Evolutionary conservation across 2,888 invertebrate genomes (phyloP), one percentile per base, ranked within the genome.

Genomic region (Parnassius mnemosyne): DNA sequence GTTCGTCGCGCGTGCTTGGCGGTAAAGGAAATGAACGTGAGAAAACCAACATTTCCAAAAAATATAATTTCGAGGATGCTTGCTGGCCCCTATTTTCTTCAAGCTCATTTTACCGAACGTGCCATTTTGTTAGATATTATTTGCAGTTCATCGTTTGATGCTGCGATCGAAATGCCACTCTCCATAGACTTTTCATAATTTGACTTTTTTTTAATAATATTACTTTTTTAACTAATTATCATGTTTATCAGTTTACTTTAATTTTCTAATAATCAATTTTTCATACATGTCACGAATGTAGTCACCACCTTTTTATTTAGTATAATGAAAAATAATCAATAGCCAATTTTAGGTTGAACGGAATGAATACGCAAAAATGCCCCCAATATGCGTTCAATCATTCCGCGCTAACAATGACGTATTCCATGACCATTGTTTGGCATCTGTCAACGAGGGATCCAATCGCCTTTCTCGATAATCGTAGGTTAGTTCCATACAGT

Each of bases 391-490:
- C 77, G 78, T 80, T 83, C 80, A 75, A 71, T 68, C 80, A 87
- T 85, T 51, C 53, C 84, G 82, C 73, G 66, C 74, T 68, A 74
- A 84, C 89, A 88, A 89, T 85, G 79, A 78, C 68, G 72, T 69
- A 74, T 79, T 75, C 72, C 72, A 69, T 71, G 66, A 68, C 71
- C 72, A 82, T 88, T 88, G 70, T 75, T 70, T 72, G 75, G 83
- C 90, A 90, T 89, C 89, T 91, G 89, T 89, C 89, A 85, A 77
- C 80, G 81, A 78, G 80, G 81, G 80, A 78, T 81, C 79, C 83
- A 82, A 83, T 84, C 81, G 80, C 72, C 69, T 77, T 73, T 74
- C 78, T 81, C 80, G 73, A 81, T 85, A 83, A 87, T 84, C 76
- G 79, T 80, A 78, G 79, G 81, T 83, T 84, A 77, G 75, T 77